These are phyloP conservation scores for Zapornia atra DNA, from an alignment of 2,113 vertebrate genomes.

Conservation along the genomic window DNA sequence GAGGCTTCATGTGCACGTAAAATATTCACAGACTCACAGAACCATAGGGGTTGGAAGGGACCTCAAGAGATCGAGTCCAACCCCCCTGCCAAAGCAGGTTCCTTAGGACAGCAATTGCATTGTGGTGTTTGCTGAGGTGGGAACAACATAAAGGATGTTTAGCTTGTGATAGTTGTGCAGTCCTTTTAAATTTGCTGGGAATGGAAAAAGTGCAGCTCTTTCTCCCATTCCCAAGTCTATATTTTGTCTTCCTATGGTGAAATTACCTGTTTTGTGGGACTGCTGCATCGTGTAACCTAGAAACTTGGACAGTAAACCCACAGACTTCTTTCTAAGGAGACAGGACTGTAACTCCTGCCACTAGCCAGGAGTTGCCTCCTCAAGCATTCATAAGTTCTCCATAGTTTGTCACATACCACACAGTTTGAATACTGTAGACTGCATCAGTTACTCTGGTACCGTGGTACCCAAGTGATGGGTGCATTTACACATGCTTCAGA, in stretches of 20 bases:
- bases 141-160: not conserved
- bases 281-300: not conserved
- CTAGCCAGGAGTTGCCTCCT: not conserved
- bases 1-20: not conserved
- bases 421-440: not conserved
- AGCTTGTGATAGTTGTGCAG: not conserved
- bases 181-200: not conserved
- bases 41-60: no score
- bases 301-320: not conserved
- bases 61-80: no score
- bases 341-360: not conserved
- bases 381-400: accelerated
- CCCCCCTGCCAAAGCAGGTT: no score
- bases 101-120: no score
- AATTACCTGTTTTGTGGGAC: not conserved
- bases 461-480: not conserved
- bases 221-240: not conserved
- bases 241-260: not conserved
- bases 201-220: not conserved
- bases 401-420: not conserved
- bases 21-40: not conserved
- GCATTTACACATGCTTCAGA: not conserved
- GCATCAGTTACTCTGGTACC: accelerated
- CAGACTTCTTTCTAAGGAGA: not conserved
- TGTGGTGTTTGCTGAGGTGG: not conserved